Conservation (phyloP, 2,888 invertebrate genomes). For the Gastracanthus pulcherrimus region DNA sequence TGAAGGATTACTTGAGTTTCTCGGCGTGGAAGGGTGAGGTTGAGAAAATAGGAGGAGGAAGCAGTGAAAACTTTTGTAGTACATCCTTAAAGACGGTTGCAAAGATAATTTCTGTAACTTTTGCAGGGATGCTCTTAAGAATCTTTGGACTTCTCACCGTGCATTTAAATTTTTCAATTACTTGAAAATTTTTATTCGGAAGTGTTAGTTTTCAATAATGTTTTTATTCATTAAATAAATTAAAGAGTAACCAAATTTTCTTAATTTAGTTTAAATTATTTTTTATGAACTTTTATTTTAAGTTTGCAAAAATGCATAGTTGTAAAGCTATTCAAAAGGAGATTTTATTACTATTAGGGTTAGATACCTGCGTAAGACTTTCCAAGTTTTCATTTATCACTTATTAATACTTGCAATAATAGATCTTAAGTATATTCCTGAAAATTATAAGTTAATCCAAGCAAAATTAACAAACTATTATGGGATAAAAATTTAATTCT, state of each 20-base stretch:
- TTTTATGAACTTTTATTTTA: too few relatives aligned
- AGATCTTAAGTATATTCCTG: not conserved
- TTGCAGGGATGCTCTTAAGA: not conserved
- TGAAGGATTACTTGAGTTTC: slow-evolving; percentile 30
- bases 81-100: not conserved
- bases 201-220: too few relatives aligned
- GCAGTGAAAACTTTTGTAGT: slow-evolving; percentile 38
- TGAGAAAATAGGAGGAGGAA: too few relatives aligned
- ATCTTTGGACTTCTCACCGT: not conserved
- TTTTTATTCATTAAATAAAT: too few relatives aligned
- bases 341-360: too few relatives aligned
- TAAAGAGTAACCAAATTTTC: too few relatives aligned
- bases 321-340: too few relatives aligned
- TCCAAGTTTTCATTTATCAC: not conserved
- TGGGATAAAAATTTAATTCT: not conserved
- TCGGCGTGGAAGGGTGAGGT: too few relatives aligned
- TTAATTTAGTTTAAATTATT: too few relatives aligned
- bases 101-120: slow-evolving; percentile 3
- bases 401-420: not conserved
- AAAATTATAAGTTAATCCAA: not conserved
- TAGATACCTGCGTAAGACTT: not conserved
- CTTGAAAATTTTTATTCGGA: not conserved
- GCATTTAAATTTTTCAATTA: not conserved
- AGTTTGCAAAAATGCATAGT: too few relatives aligned
- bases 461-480: not conserved